These are phyloP conservation scores for Oconnorella tubifera DNA, from an alignment of 2,888 invertebrate species.

Conservation along the genomic window DNA sequence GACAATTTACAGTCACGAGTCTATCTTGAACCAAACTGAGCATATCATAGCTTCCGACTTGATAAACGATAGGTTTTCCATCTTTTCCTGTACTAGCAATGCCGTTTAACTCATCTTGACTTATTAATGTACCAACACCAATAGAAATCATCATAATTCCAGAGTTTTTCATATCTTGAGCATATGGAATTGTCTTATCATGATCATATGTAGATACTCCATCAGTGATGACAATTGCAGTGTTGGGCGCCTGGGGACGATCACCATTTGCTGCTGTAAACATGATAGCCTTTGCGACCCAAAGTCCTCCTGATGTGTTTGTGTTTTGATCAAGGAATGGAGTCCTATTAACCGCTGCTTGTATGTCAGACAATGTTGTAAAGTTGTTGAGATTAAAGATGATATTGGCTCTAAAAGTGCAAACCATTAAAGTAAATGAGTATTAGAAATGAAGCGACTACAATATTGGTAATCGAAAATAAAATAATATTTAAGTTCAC, in stretches of 20 bases:
- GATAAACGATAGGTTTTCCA: too few species aligned
- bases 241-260: constrained; percentile 40
- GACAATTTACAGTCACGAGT: not conserved
- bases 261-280: constrained; percentile 43
- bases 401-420: too few species aligned
- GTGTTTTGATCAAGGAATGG: constrained; percentile 25
- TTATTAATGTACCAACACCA: constrained; percentile 26
- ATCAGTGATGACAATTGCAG: constrained; percentile 43
- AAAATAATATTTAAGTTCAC: too few species aligned
- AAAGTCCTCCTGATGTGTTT: constrained; percentile 25
- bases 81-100: too few species aligned
- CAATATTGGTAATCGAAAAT: too few species aligned
- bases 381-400: constrained; percentile 26
- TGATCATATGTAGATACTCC: constrained; percentile 43
- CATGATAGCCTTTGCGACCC: constrained; percentile 34
- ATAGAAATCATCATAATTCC: constrained; percentile 29
- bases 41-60: not conserved
- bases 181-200: constrained; percentile 24
- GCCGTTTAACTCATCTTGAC: constrained; percentile 22
- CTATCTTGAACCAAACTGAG: not conserved
- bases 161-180: constrained; percentile 20
- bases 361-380: constrained; percentile 11
- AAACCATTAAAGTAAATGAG: too few species aligned
- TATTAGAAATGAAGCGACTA: too few species aligned
- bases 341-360: constrained; percentile 15